Evolutionary conservation across 2,797 vertebrate species (phyloP).

Genomic region (Cuniculus paca): DNA sequence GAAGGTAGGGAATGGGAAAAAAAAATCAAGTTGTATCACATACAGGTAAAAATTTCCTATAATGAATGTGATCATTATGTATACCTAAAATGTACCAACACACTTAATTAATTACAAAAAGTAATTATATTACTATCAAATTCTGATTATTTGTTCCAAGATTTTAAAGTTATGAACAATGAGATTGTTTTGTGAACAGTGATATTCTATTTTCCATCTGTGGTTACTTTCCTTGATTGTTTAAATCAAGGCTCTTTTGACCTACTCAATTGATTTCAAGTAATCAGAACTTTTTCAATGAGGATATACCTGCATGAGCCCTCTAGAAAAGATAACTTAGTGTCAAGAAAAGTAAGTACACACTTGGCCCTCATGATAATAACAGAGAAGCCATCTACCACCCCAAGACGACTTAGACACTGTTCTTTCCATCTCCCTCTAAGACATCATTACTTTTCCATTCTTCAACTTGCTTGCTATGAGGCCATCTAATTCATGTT

Average conservation of each 20-base stretch:
- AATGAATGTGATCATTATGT: not conserved
- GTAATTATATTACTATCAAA: not conserved
- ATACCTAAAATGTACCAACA: not conserved
- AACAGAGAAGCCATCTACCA: not conserved
- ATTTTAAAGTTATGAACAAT: not conserved
- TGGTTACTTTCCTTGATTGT: not conserved
- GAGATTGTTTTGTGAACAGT: not conserved
- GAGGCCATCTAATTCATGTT: not conserved
- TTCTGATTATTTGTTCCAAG: not conserved
- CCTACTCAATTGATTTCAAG: not conserved
- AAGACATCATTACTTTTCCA: not conserved
- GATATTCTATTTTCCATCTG: not conserved
- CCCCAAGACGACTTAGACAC: not conserved
- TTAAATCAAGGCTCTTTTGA: slow-evolving; percentile 10
- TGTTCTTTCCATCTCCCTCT: not conserved
- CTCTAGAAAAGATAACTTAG: not conserved
- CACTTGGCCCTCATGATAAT: not conserved
- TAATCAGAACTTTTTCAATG: not conserved
- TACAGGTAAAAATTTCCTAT: not conserved
- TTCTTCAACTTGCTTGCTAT: not conserved
- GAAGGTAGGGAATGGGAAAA: not conserved
- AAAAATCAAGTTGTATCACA: not conserved
- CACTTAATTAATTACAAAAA: not conserved
- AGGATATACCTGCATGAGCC: not conserved
- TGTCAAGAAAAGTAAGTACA: not conserved